Conservation (phyloP, 2,113 vertebrate species). For the Sisor rabdophorus region DNA sequence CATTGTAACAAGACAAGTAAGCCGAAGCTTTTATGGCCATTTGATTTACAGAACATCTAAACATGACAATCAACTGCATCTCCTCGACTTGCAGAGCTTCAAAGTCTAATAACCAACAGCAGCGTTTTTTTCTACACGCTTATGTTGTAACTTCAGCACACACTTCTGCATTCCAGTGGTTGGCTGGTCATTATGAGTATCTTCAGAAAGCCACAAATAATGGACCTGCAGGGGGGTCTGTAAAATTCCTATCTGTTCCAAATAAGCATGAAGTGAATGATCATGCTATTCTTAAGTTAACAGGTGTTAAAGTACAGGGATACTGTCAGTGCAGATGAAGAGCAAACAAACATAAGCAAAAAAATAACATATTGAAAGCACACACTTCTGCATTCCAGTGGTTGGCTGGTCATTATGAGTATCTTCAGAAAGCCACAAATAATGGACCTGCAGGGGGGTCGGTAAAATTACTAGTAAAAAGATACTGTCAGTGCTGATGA, state of each 20-base stretch:
- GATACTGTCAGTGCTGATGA: background rate
- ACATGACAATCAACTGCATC: slow-evolving; percentile 26
- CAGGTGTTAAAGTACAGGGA: background rate
- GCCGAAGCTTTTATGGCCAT: slow-evolving; percentile 57
- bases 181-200: slow-evolving; percentile 8
- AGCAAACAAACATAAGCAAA: slow-evolving; percentile 18
- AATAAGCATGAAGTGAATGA: slow-evolving; percentile 28
- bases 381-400: slow-evolving; percentile 22
- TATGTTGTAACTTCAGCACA: slow-evolving; percentile 1
- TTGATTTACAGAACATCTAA: slow-evolving; percentile 48
- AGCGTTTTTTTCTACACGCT: background rate
- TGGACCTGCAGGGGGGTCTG: background rate
- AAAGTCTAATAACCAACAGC: slow-evolving; percentile 17
- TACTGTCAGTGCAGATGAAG: slow-evolving; percentile 13
- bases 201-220: slow-evolving; percentile 3
- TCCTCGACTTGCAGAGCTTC: slow-evolving; percentile 32
- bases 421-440: background rate
- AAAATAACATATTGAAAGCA: too few relatives aligned
- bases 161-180: slow-evolving; percentile 24
- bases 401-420: slow-evolving; percentile 14
- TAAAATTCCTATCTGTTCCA: slow-evolving; percentile 15
- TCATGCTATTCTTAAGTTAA: slow-evolving; percentile 26
- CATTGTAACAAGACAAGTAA: too few relatives aligned
- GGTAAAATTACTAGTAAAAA: background rate
- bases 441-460: slow-evolving; percentile 1